Evolutionary conservation across 2,113 vertebrate genomes (phyloP).

Genomic region (Urocynchramus pylzowi): DNA sequence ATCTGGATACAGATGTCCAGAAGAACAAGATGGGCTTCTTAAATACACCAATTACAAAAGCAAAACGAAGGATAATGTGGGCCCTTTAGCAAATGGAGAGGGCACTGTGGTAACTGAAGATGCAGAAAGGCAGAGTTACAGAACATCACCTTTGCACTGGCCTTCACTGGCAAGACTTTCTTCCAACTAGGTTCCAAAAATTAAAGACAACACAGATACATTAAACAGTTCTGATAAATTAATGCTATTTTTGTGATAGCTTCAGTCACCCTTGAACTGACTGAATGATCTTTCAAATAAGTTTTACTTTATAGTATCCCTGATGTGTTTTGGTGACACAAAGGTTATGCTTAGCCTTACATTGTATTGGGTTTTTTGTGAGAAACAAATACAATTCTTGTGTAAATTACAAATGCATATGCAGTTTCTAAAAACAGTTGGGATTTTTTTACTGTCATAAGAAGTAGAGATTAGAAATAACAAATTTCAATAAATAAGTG

Average conservation of each 20-base stretch:
- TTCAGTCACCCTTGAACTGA: background rate
- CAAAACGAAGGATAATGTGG: background rate
- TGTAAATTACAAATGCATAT: background rate
- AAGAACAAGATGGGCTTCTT: background rate
- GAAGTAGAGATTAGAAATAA: background rate
- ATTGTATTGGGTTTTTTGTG: background rate
- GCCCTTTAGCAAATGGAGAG: background rate
- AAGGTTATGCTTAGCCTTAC: background rate
- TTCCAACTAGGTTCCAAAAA: background rate
- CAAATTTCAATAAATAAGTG: background rate
- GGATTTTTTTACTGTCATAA: background rate
- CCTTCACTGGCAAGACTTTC: background rate
- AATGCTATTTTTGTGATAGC: background rate
- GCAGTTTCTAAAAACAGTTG: background rate
- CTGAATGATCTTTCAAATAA: background rate
- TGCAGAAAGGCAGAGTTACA: background rate
- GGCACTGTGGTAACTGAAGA: background rate
- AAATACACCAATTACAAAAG: background rate
- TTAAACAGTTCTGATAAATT: background rate
- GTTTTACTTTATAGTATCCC: background rate
- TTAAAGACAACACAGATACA: background rate
- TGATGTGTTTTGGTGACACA: background rate
- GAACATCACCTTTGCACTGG: accelerated
- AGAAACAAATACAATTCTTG: background rate
- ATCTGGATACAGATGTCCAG: background rate